These are phyloP conservation scores for Salvelinus namaycush DNA, from an alignment of 2,113 vertebrate species.

Conservation along the genomic window DNA sequence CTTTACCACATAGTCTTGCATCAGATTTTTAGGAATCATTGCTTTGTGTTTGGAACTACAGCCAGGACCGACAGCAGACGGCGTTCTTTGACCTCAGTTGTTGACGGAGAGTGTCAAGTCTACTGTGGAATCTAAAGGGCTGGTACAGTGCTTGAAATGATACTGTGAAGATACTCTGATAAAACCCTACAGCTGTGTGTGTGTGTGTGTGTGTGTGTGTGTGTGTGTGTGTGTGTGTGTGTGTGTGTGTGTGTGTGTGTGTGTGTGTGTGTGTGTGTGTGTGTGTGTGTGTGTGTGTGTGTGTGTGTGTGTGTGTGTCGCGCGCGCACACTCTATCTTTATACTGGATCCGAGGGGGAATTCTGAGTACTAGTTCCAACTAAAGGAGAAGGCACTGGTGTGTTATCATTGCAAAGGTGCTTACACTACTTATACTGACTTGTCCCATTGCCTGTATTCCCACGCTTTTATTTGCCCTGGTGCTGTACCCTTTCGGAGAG, in stretches of 20 bases:
- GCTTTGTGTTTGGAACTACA: constrained; percentile 8
- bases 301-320: too few relatives aligned
- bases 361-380: too few relatives aligned
- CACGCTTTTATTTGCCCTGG: constrained; percentile 9
- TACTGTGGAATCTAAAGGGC: not conserved
- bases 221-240: not conserved
- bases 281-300: not conserved
- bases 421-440: too few relatives aligned
- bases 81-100: not conserved
- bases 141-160: not conserved
- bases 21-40: constrained; percentile 6
- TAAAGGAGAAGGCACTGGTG: too few relatives aligned
- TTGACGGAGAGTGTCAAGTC: not conserved
- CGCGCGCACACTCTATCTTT: not conserved
- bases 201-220: not conserved
- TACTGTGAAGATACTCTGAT: not conserved
- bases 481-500: constrained; percentile 26
- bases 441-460: not conserved
- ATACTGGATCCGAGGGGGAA: not conserved
- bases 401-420: too few relatives aligned
- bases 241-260: not conserved
- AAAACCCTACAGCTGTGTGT: not conserved
- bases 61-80: not conserved
- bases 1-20: not conserved
- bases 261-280: not conserved